Evolutionary conservation across 2,888 invertebrate genomes (phyloP), one percentile per base, ranked within the genome.

Genomic region (Leptopterna dolabrata): DNA sequence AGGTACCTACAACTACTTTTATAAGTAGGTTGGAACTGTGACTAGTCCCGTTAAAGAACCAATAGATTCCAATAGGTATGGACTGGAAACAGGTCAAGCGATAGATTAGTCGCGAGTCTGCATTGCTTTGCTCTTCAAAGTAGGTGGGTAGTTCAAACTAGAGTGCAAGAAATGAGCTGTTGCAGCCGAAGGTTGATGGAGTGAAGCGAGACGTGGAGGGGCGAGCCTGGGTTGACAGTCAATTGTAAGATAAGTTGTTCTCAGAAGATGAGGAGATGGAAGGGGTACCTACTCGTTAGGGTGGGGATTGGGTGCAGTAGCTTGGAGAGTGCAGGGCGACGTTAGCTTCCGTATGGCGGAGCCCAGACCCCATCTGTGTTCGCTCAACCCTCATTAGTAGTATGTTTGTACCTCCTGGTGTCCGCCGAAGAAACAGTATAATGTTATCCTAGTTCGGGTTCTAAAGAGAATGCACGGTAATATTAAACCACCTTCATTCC

Each of bases 381-480:
- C 78, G 30, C 47, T 78, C 78, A 30, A 36, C 73, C 30, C 73
- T 73, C 73, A 73, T 73, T 73, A 73, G 24, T 78, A 78, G 45
- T 78, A 78, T 78, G 78, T 78, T 45, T 78, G 47, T 45, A 78
- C 47, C 16, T 78, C 43, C 47, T 45, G 78, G 45, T 45, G 78
- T 45, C 78, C 78, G 45, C 45, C 78, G 78, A 14, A 78, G 78
- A n/a, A 78, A 45, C 78, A 78, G 78, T 78, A 78, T 78, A 78
- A 78, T 78, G 78, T 78, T 78, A 78, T 78, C 78, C 78, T 78
- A 78, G 78, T 78, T 78, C 41, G 78, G 45, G 78, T 78, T 78
- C 19, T 13, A 78, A 43, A 84, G 81, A 82, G 87, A 88, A 89
- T 89, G 89, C 88, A 89, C 88, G 88, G 88, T 83, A 89, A 89